A percentile compares a stretch with the other conserved stretches of the same genome.
These are phyloP conservation scores for Rhagoletis zephyria DNA, from an alignment of 1,140 invertebrate species.

Conservation along the genomic window DNA sequence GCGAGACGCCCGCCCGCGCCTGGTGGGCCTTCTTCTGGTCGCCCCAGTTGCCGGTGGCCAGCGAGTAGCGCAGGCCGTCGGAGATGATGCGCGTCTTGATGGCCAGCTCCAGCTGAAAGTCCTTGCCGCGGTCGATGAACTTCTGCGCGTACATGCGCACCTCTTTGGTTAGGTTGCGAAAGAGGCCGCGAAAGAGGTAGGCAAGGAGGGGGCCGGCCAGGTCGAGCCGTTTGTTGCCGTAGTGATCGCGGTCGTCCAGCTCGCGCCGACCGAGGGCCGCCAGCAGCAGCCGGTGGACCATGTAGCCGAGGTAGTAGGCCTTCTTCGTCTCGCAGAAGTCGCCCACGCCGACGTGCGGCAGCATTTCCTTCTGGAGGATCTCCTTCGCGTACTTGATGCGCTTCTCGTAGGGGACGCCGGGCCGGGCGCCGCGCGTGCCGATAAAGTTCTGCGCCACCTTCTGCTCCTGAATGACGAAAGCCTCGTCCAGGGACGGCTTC, in stretches of 20 bases:
- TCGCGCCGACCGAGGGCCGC: conserved; percentile 95
- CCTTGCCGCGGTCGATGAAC: conserved; percentile 97
- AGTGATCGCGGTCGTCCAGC: conserved; percentile 98
- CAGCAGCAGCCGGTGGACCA: conserved; percentile 95
- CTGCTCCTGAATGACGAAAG: conserved; percentile 99
- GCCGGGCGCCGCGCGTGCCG: conserved; percentile 93
- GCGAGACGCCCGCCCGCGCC: conserved; percentile 92
- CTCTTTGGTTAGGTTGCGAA: conserved; percentile 95
- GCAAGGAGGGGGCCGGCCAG: conserved; percentile 96
- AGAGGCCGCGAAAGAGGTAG: conserved; percentile 94
- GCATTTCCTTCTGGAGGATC: conserved; percentile 99
- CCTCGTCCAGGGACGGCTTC: conserved; percentile 98
- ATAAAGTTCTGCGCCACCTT: conserved; percentile 99
- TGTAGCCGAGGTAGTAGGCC: conserved; percentile 97
- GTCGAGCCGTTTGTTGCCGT: conserved; percentile 96
- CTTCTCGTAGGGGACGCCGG: conserved; percentile 98
- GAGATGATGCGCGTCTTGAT: conserved; percentile 99
- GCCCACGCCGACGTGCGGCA: conserved; percentile 98
- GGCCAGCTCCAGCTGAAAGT: conserved; percentile 96
- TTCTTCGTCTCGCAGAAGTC: conserved; percentile 99
- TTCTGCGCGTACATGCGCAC: conserved; percentile 98
- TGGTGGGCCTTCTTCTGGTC: conserved; percentile 99
- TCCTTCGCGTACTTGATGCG: conserved; percentile 98
- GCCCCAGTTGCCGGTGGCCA: conserved; percentile 99
- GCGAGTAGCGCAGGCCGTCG: conserved; percentile 96